Conservation (phyloP, 2,797 vertebrate species). For the Acropternis orthonyx region DNA sequence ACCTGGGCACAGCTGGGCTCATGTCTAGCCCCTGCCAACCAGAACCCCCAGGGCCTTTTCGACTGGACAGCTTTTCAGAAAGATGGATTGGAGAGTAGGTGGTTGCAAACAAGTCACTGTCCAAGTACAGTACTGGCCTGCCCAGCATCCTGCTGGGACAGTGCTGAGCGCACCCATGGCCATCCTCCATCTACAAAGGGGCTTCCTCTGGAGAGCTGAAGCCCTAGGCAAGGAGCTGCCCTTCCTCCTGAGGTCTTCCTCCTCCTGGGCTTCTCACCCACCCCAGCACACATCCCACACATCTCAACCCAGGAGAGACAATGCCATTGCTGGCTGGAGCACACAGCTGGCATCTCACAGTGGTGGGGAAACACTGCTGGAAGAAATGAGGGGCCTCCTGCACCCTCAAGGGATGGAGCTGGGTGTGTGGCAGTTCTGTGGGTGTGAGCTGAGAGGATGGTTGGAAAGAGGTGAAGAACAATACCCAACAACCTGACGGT, state of each 20-base stretch:
- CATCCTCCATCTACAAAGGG: not conserved
- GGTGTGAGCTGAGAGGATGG: not conserved
- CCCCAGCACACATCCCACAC: not conserved
- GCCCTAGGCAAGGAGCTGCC: not conserved
- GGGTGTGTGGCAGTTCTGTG: not conserved
- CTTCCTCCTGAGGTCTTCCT: not conserved
- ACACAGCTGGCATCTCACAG: not conserved
- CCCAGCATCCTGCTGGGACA: not conserved
- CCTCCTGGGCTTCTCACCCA: not conserved
- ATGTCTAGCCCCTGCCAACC: fast-evolving
- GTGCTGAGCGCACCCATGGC: not conserved
- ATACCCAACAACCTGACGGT: not conserved
- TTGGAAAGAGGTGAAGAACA: not conserved
- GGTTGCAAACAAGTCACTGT: not conserved
- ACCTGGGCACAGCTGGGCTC: not conserved
- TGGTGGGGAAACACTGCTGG: not conserved
- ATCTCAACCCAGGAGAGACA: not conserved
- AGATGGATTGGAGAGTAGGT: fast-evolving
- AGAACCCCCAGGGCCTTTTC: not conserved
- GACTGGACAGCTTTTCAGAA: not conserved
- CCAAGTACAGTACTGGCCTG: not conserved
- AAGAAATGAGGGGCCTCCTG: not conserved
- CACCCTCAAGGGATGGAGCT: not conserved
- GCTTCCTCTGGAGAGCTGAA: not conserved
- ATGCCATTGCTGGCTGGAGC: not conserved